Conservation (phyloP, 2,113 vertebrate genomes). For the Myotis davidii region DNA sequence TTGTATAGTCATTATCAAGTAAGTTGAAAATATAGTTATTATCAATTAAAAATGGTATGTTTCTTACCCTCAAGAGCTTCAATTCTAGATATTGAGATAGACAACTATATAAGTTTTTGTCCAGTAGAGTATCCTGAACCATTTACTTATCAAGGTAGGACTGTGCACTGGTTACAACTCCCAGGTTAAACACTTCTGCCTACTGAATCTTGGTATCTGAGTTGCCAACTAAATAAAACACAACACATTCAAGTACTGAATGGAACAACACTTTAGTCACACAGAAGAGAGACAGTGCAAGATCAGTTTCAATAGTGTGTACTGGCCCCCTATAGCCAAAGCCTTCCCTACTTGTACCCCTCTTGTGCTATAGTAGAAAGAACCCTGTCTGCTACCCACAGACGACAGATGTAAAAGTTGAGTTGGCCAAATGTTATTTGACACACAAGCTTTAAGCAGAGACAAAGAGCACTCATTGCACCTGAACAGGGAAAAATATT, state of each 20-base stretch:
- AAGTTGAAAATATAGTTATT: not conserved
- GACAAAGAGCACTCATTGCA: not conserved
- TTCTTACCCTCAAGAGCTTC: not conserved
- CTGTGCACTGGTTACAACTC: not conserved
- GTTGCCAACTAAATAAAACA: not conserved
- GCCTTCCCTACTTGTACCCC: not conserved
- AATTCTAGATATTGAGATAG: not conserved
- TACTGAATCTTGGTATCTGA: not conserved
- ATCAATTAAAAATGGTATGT: not conserved
- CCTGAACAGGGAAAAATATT: not conserved
- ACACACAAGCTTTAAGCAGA: not conserved
- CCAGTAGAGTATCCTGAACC: not conserved
- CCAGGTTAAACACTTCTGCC: not conserved
- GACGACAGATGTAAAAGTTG: not conserved
- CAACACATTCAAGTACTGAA: not conserved
- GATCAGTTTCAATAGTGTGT: not conserved
- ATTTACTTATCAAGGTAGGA: not conserved
- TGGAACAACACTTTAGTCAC: not conserved
- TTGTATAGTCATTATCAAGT: not conserved
- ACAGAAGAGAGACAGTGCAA: not conserved
- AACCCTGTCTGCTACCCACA: not conserved
- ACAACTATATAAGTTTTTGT: not conserved
- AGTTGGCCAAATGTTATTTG: not conserved
- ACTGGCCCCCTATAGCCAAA: not conserved
- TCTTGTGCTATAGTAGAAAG: not conserved